These are phyloP conservation scores for Eretmocerus hayati DNA, from an alignment of 2,888 invertebrate species.

Conservation along the genomic window DNA sequence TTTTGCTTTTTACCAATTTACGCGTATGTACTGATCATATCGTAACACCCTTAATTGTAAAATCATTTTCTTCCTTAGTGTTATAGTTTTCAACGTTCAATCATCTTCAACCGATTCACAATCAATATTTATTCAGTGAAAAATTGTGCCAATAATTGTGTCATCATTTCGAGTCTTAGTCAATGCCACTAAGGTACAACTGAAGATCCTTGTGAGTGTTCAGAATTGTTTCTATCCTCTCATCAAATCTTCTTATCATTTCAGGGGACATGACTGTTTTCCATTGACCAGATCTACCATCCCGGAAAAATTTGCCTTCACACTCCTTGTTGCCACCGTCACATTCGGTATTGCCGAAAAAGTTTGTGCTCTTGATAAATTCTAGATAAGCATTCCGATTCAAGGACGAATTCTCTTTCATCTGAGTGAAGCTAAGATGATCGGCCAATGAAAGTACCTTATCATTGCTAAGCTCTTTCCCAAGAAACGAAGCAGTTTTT, in stretches of 20 bases:
- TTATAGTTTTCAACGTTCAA: too few species aligned
- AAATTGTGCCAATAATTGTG: too few species aligned
- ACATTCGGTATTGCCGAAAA: not conserved
- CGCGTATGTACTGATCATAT: too few species aligned
- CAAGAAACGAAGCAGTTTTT: slow-evolving; percentile 51
- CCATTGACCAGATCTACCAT: slow-evolving; percentile 48
- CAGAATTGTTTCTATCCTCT: slow-evolving; percentile 43
- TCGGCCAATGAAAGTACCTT: slow-evolving; percentile 48
- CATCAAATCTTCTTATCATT: slow-evolving; percentile 46
- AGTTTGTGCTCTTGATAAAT: slow-evolving; percentile 38
- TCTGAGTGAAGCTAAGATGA: slow-evolving; percentile 55
- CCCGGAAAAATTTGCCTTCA: slow-evolving; percentile 47
- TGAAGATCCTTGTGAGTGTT: slow-evolving; percentile 6
- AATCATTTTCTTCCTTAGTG: too few species aligned
- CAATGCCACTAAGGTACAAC: too few species aligned
- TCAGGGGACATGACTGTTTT: slow-evolving; percentile 40
- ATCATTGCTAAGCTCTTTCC: slow-evolving; percentile 44
- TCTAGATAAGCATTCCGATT: slow-evolving; percentile 46
- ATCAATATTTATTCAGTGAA: too few species aligned
- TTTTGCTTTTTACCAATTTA: too few species aligned
- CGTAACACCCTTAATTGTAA: too few species aligned
- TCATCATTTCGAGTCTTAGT: too few species aligned
- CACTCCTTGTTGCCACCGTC: slow-evolving; percentile 11
- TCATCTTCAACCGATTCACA: too few species aligned
- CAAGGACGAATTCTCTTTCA: slow-evolving; percentile 53